Conservation (phyloP, 2,113 vertebrate species). For the Megalops atlanticus region DNA sequence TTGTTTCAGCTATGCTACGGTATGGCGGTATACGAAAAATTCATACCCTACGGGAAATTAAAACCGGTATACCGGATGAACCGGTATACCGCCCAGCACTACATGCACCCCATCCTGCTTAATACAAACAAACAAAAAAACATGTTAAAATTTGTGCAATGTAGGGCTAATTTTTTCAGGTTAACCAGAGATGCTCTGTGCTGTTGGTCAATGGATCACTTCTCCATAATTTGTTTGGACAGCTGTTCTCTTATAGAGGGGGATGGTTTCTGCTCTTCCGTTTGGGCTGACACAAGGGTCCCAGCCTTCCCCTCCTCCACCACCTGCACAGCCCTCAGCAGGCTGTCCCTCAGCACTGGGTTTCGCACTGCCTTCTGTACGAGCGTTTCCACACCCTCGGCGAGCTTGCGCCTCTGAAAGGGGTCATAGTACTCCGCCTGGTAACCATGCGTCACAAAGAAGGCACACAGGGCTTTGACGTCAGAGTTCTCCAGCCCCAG, state of each 20-base stretch:
- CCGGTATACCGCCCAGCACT: too few species aligned
- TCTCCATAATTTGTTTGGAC: background rate
- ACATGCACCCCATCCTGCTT: too few species aligned
- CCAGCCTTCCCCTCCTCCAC: slow-evolving; percentile 47
- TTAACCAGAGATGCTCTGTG: background rate
- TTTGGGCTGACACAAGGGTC: background rate
- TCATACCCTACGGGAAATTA: too few species aligned
- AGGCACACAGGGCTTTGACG: slow-evolving; percentile 49
- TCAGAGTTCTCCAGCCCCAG: slow-evolving; percentile 53
- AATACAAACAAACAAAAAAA: too few species aligned
- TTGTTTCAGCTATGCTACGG: too few species aligned
- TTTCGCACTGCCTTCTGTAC: slow-evolving; percentile 55
- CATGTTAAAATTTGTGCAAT: too few species aligned
- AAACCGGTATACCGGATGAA: too few species aligned
- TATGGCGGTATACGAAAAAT: too few species aligned
- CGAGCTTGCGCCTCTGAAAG: slow-evolving; percentile 40
- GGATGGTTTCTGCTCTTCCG: background rate
- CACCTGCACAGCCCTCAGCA: slow-evolving; percentile 56
- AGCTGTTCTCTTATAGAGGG: background rate
- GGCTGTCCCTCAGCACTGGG: slow-evolving; percentile 41
- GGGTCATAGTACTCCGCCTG: slow-evolving; percentile 47
- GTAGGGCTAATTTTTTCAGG: background rate
- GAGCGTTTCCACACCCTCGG: slow-evolving; percentile 39
- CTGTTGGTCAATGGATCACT: background rate
- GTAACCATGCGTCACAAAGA: slow-evolving; percentile 56